phyloP scores from a whole-genome alignment of 2,888 invertebrate species.

The Deroplatys truncata region DNA sequence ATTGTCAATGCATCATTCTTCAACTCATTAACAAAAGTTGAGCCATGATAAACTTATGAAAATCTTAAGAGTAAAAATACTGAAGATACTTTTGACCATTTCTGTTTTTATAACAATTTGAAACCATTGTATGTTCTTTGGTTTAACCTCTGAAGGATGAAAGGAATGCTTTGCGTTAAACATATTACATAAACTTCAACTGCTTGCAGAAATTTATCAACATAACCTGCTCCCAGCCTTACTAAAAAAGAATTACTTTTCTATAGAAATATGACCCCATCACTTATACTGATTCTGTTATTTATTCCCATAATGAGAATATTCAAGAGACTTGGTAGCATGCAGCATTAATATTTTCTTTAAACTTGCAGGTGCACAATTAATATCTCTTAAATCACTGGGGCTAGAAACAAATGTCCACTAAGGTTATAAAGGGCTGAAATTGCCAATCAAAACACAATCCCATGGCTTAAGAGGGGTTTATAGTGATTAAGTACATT shows the following conservation, averaged over 20 bases:
- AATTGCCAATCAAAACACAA: too few species aligned
- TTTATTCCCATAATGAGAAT: background rate
- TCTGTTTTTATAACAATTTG: background rate
- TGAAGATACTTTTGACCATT: background rate
- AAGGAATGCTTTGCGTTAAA: background rate
- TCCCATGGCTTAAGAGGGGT: too few species aligned
- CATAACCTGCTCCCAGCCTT: background rate
- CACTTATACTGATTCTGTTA: background rate
- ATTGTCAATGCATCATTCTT: background rate
- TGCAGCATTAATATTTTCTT: too few species aligned
- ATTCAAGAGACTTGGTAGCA: background rate
- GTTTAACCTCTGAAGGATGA: background rate
- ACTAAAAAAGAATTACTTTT: background rate
- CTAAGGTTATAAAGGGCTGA: too few species aligned
- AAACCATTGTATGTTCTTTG: background rate
- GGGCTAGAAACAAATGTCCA: too few species aligned
- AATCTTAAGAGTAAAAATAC: background rate
- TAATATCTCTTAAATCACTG: too few species aligned
- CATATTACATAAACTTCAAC: background rate
- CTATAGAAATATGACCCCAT: background rate
- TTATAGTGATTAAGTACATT: too few species aligned
- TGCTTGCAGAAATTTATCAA: background rate
- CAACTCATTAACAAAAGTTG: background rate
- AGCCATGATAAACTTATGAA: background rate
- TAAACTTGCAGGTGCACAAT: too few species aligned